These are phyloP conservation scores for Rhabdophis nuchalis DNA, from an alignment of 2,797 vertebrate species.

Conservation along the genomic window DNA sequence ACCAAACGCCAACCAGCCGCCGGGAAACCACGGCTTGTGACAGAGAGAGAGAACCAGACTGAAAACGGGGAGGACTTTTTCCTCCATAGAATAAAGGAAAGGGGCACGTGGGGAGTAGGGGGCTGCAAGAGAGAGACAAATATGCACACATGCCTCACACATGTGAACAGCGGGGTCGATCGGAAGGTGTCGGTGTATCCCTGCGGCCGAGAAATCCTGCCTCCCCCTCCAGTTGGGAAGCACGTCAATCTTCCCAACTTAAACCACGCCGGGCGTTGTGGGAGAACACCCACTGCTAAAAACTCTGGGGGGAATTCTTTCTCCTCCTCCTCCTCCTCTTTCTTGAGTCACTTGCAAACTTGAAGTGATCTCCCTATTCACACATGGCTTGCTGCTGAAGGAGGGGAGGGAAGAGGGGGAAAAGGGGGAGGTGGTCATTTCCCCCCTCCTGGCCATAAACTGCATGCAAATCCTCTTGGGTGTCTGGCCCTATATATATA, in stretches of 20 bases:
- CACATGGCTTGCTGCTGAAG: neutral
- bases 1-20: neutral
- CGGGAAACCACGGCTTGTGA: neutral
- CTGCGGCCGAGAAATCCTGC: neutral
- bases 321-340: slow-evolving; percentile 27
- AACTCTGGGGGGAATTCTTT: slow-evolving; percentile 42
- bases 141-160: neutral
- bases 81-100: neutral
- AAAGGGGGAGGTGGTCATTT: slow-evolving; percentile 43
- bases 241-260: neutral
- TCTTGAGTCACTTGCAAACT: slow-evolving; percentile 64
- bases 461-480: slow-evolving; percentile 68
- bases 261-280: neutral
- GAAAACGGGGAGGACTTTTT: neutral
- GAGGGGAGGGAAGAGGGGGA: neutral
- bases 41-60: neutral
- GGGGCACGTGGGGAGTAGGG: neutral
- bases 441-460: slow-evolving; percentile 69
- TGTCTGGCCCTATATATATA: slow-evolving; percentile 51
- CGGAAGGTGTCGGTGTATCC: neutral
- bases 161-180: neutral
- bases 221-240: neutral
- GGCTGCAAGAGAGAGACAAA: neutral
- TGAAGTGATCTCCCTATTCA: slow-evolving; percentile 45
- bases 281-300: slow-evolving; percentile 13